Conservation (phyloP, 2,113 vertebrate genomes). For the Mirza zaza region DNA sequence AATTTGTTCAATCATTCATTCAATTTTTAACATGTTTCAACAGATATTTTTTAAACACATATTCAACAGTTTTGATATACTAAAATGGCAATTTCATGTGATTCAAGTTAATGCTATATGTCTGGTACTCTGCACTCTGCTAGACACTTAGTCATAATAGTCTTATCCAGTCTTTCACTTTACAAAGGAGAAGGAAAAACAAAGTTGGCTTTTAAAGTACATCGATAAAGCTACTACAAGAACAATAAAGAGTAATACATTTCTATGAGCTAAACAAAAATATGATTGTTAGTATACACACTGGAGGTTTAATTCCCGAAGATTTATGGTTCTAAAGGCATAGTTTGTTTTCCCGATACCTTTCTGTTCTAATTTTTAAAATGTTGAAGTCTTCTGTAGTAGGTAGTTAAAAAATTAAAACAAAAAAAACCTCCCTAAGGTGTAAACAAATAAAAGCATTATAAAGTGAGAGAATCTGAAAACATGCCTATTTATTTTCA, state of each 20-base stretch:
- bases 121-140: not conserved
- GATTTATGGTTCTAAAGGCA: slow-evolving; percentile 29
- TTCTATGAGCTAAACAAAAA: slow-evolving; percentile 64
- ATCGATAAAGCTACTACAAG: slow-evolving; percentile 22
- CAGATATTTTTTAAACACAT: not conserved
- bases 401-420: slow-evolving; percentile 1
- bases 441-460: slow-evolving; percentile 69
- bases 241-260: slow-evolving; percentile 28
- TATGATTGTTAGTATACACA: not conserved
- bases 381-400: slow-evolving; percentile 35
- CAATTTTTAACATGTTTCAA: slow-evolving; percentile 15
- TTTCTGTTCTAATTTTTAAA: slow-evolving; percentile 41
- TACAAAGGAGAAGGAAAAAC: slow-evolving; percentile 36
- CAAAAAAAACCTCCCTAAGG: not conserved
- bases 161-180: not conserved
- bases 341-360: slow-evolving; percentile 34
- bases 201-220: not conserved
- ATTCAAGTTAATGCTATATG: not conserved
- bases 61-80: not conserved
- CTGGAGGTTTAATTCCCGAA: not conserved
- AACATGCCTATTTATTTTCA: slow-evolving; percentile 61
- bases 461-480: slow-evolving; percentile 30
- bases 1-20: not conserved
- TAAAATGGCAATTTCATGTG: not conserved
- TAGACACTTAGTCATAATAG: not conserved